Evolutionary conservation across 2,113 vertebrate species (phyloP).

Genomic region (Saguinus midas): DNA sequence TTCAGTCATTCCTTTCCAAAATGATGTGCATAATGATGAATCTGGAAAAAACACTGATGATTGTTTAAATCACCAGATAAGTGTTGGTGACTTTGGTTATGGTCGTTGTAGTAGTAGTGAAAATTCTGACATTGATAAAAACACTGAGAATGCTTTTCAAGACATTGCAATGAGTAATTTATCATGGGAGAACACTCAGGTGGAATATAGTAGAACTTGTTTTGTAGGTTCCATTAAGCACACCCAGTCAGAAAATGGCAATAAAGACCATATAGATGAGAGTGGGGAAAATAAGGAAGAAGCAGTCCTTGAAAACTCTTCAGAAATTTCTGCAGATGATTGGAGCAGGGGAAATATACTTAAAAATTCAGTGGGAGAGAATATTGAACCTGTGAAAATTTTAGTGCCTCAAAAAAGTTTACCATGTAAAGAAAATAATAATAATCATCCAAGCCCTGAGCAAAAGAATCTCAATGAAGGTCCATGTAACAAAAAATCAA

Average conservation of each 20-base stretch:
- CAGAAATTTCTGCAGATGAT: slow-evolving; percentile 84
- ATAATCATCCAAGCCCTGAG: slow-evolving; percentile 27
- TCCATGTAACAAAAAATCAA: slow-evolving; percentile 79
- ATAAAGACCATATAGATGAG: background rate
- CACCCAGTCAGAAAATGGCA: background rate
- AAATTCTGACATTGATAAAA: slow-evolving; percentile 47
- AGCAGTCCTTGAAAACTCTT: slow-evolving; percentile 42
- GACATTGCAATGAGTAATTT: slow-evolving; percentile 77
- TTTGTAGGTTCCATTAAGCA: slow-evolving; percentile 57
- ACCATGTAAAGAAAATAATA: slow-evolving; percentile 38
- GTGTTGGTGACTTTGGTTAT: slow-evolving; percentile 61
- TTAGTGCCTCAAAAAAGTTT: slow-evolving; percentile 77
- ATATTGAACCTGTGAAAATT: slow-evolving; percentile 89
- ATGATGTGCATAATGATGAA: slow-evolving; percentile 77
- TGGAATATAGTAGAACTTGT: slow-evolving; percentile 73
- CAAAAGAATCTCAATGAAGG: slow-evolving; percentile 60
- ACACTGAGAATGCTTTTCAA: slow-evolving; percentile 57
- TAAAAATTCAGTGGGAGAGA: slow-evolving; percentile 81
- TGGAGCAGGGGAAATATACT: slow-evolving; percentile 92
- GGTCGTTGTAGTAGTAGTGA: slow-evolving; percentile 61
- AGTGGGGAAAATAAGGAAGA: slow-evolving; percentile 20
- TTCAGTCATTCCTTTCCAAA: slow-evolving; percentile 76
- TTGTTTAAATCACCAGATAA: slow-evolving; percentile 76
- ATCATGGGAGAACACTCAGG: slow-evolving; percentile 81
- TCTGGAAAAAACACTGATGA: slow-evolving; percentile 72